A percentile compares a stretch with the other conserved stretches of the same genome.
Evolutionary conservation across 2,888 invertebrate species (phyloP).

Genomic region (Brachylomia viminalis): DNA sequence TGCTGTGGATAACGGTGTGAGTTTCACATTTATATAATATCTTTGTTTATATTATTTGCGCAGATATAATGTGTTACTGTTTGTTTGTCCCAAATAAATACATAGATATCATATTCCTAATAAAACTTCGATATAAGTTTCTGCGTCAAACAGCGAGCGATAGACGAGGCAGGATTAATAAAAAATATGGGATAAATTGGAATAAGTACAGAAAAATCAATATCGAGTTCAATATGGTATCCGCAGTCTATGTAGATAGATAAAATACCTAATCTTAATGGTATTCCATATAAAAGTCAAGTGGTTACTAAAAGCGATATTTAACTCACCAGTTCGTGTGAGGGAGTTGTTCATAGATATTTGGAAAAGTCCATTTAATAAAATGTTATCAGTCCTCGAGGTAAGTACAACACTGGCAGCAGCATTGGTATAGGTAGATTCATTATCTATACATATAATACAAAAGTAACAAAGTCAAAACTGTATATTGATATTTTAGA

Average conservation of each 20-base stretch:
- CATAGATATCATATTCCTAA: background rate
- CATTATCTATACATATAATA: background rate
- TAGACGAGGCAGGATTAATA: background rate
- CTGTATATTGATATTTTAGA: background rate
- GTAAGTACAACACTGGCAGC: background rate
- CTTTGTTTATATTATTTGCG: too few relatives aligned
- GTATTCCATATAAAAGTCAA: constrained; percentile 4
- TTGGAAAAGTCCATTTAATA: background rate
- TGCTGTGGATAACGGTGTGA: too few relatives aligned
- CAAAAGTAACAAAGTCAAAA: background rate
- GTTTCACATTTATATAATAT: too few relatives aligned
- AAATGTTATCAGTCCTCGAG: background rate
- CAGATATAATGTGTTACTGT: too few relatives aligned
- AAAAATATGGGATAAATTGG: background rate
- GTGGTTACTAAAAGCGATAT: constrained; percentile 28
- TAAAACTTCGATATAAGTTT: background rate
- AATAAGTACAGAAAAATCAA: background rate
- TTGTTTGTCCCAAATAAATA: too few relatives aligned
- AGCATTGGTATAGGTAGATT: background rate
- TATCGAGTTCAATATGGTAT: background rate
- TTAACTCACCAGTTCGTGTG: background rate
- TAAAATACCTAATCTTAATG: constrained; percentile 21
- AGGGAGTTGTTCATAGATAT: background rate
- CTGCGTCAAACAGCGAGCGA: background rate
- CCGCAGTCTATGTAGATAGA: background rate